Percentiles rank a stretch among this genome's conserved stretches.
Evolutionary conservation across 1,140 invertebrate species (phyloP).

Genomic region (Penaeus chinensis): DNA sequence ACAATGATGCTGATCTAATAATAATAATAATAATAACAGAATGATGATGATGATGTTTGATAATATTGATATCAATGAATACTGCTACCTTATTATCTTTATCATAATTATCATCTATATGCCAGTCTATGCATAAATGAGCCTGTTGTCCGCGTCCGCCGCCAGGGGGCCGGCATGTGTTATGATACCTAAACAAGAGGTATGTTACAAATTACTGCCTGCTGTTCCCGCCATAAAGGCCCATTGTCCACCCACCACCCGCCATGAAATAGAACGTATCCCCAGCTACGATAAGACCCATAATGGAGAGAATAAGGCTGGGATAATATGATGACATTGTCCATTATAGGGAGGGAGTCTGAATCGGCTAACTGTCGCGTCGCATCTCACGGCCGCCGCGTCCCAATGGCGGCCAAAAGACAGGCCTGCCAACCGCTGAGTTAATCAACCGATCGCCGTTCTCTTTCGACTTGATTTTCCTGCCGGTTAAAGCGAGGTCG

Average conservation of each 20-base stretch:
- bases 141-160: conserved; percentile 1
- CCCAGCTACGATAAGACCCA: not conserved
- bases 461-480: conserved; percentile 39
- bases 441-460: conserved; percentile 46
- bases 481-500: not conserved
- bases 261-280: not conserved
- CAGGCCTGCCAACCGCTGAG: conserved; percentile 37
- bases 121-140: conserved; percentile 5
- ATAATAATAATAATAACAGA: too few species aligned
- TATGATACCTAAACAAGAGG: conserved; percentile 60
- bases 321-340: not conserved
- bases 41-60: too few species aligned
- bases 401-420: conserved; percentile 38
- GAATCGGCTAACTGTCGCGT: conserved; percentile 51
- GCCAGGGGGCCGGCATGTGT: conserved; percentile 46
- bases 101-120: not conserved
- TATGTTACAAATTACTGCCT: conserved; percentile 56
- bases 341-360: conserved; percentile 15
- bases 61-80: too few species aligned
- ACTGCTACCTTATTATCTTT: not conserved
- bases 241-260: not conserved
- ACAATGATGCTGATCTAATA: too few species aligned
- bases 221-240: not conserved
- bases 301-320: not conserved
- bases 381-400: conserved; percentile 30